Evolutionary conservation across 2,888 invertebrate genomes (phyloP).

Genomic region (Chironomus riparius): DNA sequence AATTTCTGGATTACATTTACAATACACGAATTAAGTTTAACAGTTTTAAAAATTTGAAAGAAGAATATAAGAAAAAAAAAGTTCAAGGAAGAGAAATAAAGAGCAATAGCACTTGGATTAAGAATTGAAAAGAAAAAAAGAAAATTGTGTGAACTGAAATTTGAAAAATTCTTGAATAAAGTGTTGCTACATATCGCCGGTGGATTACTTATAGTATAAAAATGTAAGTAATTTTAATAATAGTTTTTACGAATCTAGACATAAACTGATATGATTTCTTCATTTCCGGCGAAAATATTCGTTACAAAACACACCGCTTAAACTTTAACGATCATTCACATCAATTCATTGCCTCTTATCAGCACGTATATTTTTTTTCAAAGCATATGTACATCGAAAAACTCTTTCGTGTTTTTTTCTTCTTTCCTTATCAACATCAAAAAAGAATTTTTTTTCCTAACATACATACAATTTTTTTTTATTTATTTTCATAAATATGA

Average conservation of each 20-base stretch:
- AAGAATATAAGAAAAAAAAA: neutral
- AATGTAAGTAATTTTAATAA: constrained; percentile 14
- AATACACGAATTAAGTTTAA: neutral
- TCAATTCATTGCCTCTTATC: constrained; percentile 4
- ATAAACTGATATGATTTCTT: constrained; percentile 16
- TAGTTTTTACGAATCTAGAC: neutral
- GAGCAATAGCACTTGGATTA: neutral
- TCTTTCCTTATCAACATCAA: neutral
- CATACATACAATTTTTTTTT: neutral
- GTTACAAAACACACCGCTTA: neutral
- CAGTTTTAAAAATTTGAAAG: constrained; percentile 4
- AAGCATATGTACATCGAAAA: neutral
- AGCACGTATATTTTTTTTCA: neutral
- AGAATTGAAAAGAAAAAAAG: neutral
- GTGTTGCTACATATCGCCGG: neutral
- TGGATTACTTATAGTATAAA: constrained; percentile 24
- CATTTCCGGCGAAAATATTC: constrained; percentile 25
- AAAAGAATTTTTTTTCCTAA: neutral
- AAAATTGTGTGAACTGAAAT: neutral
- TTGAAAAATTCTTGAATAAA: neutral
- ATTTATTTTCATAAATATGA: neutral
- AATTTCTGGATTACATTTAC: constrained; percentile 25
- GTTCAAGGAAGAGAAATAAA: neutral
- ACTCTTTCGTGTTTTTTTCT: neutral
- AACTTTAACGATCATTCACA: constrained; percentile 3